phyloP scores from a whole-genome alignment of 2,113 vertebrate genomes.

The Apeltes quadracus region DNA sequence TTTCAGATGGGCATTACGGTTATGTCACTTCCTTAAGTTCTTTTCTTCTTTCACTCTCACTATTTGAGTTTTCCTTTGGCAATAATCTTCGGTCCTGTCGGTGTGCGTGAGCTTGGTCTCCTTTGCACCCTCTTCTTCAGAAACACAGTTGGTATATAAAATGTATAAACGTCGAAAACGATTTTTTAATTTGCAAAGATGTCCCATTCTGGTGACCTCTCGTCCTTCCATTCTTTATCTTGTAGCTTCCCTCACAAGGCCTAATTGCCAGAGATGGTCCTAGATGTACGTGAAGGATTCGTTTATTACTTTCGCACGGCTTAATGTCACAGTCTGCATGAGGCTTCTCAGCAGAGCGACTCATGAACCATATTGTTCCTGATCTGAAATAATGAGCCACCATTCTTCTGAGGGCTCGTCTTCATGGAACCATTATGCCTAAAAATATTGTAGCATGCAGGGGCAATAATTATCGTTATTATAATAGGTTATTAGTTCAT shows the following conservation, averaged over 20 bases:
- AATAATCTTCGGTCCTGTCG: background rate
- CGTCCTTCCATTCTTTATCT: background rate
- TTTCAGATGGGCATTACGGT: background rate
- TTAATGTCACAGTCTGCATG: slow-evolving; percentile 15
- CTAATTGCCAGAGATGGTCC: background rate
- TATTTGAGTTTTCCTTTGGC: background rate
- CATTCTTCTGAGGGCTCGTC: background rate
- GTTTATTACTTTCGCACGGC: slow-evolving; percentile 1
- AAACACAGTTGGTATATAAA: background rate
- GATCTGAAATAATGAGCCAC: slow-evolving; percentile 37
- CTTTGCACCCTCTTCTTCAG: background rate
- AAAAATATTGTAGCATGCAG: background rate
- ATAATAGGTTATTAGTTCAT: background rate
- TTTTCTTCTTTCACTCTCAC: background rate
- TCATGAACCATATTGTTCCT: slow-evolving; percentile 1
- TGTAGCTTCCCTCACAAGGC: background rate
- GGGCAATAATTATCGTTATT: background rate
- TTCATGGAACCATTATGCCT: background rate
- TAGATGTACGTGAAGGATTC: background rate
- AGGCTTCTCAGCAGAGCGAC: slow-evolving; percentile 18
- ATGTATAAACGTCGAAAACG: background rate
- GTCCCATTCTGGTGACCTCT: background rate
- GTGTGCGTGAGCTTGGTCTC: background rate
- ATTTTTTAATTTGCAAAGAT: background rate
- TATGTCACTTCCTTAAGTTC: background rate